Percentiles rank a stretch among this genome's conserved stretches.
phyloP scores from a whole-genome alignment of 2,888 invertebrate species.

The Thyatira batis region DNA sequence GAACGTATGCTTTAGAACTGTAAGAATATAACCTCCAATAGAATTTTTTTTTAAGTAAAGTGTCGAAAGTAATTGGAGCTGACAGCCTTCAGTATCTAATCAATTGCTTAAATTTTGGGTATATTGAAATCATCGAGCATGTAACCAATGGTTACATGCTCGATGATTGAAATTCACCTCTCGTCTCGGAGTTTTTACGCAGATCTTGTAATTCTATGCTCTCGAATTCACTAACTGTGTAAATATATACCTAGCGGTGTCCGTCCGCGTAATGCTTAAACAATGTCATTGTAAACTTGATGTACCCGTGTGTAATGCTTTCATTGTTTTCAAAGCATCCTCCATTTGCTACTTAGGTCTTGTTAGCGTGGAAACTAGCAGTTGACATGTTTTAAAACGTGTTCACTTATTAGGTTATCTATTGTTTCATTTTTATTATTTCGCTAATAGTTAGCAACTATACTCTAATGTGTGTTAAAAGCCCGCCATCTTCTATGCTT shows the following conservation, averaged over 20 bases:
- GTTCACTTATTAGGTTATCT: background rate
- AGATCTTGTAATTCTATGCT: background rate
- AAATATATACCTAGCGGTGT: slow-evolving; percentile 6
- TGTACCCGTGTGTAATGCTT: slow-evolving; percentile 42
- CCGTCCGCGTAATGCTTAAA: slow-evolving; percentile 46
- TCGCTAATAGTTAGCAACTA: background rate
- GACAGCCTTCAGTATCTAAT: background rate
- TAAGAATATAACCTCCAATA: background rate
- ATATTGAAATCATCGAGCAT: no score
- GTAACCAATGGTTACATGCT: background rate
- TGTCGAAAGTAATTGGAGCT: background rate
- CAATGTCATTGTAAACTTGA: slow-evolving; percentile 62
- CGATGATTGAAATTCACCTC: no score
- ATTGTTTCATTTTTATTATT: background rate
- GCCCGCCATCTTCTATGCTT: background rate
- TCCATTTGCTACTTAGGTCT: slow-evolving; percentile 21
- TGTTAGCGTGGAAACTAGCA: slow-evolving; percentile 17
- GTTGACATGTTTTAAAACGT: background rate
- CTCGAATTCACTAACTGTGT: background rate
- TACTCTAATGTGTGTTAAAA: background rate
- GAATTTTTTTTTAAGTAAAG: background rate
- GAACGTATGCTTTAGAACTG: background rate
- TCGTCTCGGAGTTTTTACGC: no score
- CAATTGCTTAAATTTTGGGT: no score
- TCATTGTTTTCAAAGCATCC: slow-evolving; percentile 64